Percentiles rank a stretch among this genome's conserved stretches.
These are phyloP conservation scores for Ornithoptera priamus DNA, from an alignment of 2,888 invertebrate species.

Conservation along the genomic window DNA sequence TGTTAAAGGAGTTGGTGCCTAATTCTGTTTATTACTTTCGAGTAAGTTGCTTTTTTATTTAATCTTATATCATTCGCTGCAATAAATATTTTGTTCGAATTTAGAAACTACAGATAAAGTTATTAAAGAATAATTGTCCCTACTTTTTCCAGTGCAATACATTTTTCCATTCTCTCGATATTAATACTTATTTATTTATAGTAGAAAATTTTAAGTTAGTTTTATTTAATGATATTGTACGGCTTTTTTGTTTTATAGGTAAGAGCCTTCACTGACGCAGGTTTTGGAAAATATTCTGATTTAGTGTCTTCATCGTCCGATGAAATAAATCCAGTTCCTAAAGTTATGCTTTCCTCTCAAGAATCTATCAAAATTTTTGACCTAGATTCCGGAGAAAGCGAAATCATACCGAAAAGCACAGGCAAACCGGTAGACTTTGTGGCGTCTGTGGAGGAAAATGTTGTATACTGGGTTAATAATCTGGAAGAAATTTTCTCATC, in stretches of 20 bases:
- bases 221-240: neutral
- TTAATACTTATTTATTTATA: neutral
- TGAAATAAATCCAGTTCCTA: conserved; percentile 88
- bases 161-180: neutral
- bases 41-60: conserved; percentile 56
- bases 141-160: neutral
- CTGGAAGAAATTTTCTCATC: conserved; percentile 85
- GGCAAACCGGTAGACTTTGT: conserved; percentile 85
- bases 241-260: conserved; percentile 74
- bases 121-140: neutral
- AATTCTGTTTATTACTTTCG: conserved; percentile 85
- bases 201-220: neutral
- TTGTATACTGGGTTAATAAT: conserved; percentile 91
- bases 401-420: conserved; percentile 81
- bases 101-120: no score
- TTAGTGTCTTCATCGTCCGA: conserved; percentile 82
- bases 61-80: neutral
- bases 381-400: conserved; percentile 84
- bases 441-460: conserved; percentile 84
- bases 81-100: neutral
- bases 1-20: conserved; percentile 76
- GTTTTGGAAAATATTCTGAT: conserved; percentile 85
- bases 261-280: conserved; percentile 88
- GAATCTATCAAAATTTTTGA: conserved; percentile 88
- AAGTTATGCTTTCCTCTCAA: conserved; percentile 85